Percentiles rank a stretch among this genome's conserved stretches.
Conservation (phyloP, 2,888 invertebrate species). For the Gymnosoma rotundatum region DNA sequence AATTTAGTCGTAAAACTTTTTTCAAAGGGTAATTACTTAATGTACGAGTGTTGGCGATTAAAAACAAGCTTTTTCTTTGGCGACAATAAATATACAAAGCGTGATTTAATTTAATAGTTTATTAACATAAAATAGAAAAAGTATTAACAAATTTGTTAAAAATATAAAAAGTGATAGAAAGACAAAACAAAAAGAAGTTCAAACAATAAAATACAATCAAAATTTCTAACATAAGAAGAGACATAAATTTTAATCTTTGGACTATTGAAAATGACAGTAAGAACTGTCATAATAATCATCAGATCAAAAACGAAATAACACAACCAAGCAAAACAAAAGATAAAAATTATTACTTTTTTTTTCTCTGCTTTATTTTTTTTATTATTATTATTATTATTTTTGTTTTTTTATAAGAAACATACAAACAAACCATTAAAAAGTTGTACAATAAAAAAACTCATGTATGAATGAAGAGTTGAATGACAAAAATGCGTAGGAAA, state of each 20-base stretch:
- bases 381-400: background rate
- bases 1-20: slow-evolving; percentile 59
- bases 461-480: slow-evolving; percentile 50
- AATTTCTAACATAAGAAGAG: slow-evolving; percentile 56
- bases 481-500: slow-evolving; percentile 58
- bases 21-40: slow-evolving; percentile 63
- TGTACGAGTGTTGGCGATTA: slow-evolving; percentile 51
- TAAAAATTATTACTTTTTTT: slow-evolving; percentile 36
- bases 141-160: slow-evolving; percentile 44
- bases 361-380: slow-evolving; percentile 1
- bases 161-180: slow-evolving; percentile 25
- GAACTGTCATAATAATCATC: slow-evolving; percentile 80
- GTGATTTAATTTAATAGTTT: slow-evolving; percentile 44
- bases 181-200: slow-evolving; percentile 4
- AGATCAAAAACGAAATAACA: slow-evolving; percentile 70
- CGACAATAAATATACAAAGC: slow-evolving; percentile 10
- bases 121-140: slow-evolving; percentile 47
- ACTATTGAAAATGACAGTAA: slow-evolving; percentile 71
- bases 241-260: slow-evolving; percentile 74
- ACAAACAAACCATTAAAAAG: slow-evolving; percentile 71
- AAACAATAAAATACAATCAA: slow-evolving; percentile 26
- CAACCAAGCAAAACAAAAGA: slow-evolving; percentile 58
- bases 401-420: slow-evolving; percentile 35
- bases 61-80: slow-evolving; percentile 39
- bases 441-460: slow-evolving; percentile 31